A percentile compares a stretch with the other conserved stretches of the same genome.
These are phyloP conservation scores for Stegostoma tigrinum DNA, from an alignment of 2,113 vertebrate species.

Conservation along the genomic window DNA sequence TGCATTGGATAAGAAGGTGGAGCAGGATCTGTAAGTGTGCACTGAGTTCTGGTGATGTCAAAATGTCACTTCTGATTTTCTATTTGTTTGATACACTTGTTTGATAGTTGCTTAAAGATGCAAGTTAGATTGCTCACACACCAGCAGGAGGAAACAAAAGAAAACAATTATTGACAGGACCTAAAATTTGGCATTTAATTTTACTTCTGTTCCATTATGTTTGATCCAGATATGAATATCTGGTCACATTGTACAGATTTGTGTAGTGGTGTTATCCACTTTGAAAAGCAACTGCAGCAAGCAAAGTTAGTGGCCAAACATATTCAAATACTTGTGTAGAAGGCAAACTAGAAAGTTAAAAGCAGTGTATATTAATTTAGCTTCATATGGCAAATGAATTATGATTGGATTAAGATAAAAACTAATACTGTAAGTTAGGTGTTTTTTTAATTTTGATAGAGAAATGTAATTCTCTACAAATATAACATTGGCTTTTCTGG, in stretches of 20 bases:
- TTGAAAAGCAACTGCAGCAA: neutral
- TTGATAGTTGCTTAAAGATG: neutral
- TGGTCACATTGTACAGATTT: neutral
- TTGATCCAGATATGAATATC: neutral
- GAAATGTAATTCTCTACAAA: too few species aligned
- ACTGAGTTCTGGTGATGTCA: neutral
- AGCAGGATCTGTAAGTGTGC: constrained; percentile 92
- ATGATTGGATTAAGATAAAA: too few species aligned
- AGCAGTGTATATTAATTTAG: too few species aligned
- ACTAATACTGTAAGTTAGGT: too few species aligned
- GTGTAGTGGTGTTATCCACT: neutral
- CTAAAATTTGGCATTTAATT: neutral
- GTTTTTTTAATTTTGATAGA: too few species aligned
- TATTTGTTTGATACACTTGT: neutral
- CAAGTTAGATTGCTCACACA: neutral
- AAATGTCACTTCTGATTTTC: neutral
- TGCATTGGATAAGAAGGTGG: constrained; percentile 98
- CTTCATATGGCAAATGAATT: too few species aligned
- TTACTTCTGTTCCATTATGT: neutral
- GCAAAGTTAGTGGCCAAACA: too few species aligned
- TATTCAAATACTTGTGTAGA: too few species aligned
- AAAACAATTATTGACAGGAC: neutral
- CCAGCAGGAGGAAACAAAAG: neutral
- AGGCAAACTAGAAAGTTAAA: too few species aligned
- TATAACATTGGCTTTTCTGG: too few species aligned